Conservation (phyloP, 2,888 invertebrate species). For the Epistrophella euchroma region DNA sequence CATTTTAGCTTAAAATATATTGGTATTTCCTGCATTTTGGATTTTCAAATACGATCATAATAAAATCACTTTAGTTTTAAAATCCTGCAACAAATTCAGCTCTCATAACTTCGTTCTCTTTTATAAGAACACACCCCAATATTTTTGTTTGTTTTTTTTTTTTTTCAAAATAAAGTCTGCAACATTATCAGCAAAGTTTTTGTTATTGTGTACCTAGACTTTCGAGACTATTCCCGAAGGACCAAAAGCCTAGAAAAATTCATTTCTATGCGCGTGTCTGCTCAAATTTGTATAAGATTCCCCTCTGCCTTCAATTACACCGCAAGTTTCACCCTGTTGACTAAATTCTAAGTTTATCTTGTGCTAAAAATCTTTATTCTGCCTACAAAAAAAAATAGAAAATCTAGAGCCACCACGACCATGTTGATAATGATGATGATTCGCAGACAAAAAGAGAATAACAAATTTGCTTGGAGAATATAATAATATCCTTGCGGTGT, state of each 20-base stretch:
- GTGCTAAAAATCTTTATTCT: slow-evolving; percentile 32
- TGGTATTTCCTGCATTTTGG: too few relatives aligned
- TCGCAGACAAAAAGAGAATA: slow-evolving; percentile 62
- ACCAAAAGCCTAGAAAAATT: slow-evolving; percentile 22
- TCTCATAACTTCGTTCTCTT: slow-evolving; percentile 24
- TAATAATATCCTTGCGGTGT: slow-evolving; percentile 62
- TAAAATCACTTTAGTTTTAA: not conserved
- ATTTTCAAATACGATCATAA: too few relatives aligned
- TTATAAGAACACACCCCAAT: slow-evolving; percentile 25
- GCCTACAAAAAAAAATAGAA: slow-evolving; percentile 1
- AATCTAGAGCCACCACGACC: not conserved
- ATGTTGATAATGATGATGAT: slow-evolving; percentile 30
- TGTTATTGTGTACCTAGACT: slow-evolving; percentile 55
- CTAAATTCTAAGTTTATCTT: slow-evolving; percentile 44
- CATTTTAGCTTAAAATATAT: too few relatives aligned
- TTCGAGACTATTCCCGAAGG: slow-evolving; percentile 62
- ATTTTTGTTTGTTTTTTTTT: not conserved
- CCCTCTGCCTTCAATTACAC: not conserved
- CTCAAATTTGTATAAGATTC: slow-evolving; percentile 26
- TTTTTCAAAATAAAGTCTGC: slow-evolving; percentile 30
- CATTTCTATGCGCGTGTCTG: slow-evolving; percentile 60
- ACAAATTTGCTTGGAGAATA: slow-evolving; percentile 60
- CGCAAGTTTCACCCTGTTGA: slow-evolving; percentile 5
- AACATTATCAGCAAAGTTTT: slow-evolving; percentile 23
- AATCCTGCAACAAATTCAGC: slow-evolving; percentile 24